Base-by-base conservation (phyloP, 2,113 vertebrate species). In the Morone chrysops region DNA sequence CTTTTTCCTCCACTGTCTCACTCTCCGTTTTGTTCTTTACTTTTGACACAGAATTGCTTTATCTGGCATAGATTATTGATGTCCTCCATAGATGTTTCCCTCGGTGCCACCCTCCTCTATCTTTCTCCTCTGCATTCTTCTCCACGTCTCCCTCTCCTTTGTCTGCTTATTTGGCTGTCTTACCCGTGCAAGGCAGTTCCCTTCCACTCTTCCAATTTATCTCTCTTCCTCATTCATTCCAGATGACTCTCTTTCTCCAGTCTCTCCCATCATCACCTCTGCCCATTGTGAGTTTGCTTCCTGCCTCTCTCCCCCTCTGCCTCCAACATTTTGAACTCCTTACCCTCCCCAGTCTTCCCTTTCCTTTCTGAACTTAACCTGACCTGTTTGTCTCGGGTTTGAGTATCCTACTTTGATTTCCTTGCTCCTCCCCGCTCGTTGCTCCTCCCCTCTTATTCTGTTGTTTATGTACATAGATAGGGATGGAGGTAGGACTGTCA, bases 41-140 rank as follows among this genome's bases (percentile, higher is more conserved):
- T 84, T 84, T 78, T 78, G 70, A 87, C 88, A 90, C 75, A 59
- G 51, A 80, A 82, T 82, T 81, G 82, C 84, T 91, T 86, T 88
- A 87, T 89, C 82, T 67, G 68, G 14, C 78, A 77, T 87, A 53
- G 89, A 89, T 91, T 90, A 89, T 92, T 90, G 80, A 93, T 91
- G 88, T 83, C 73, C 69, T 84, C 48, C 47, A 48, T 65, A 22
- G 62, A 82, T 75, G 38, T 70, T 78, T 86, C 17, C 75, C 62
- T 57, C 48, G 20, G 14, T 43, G 36, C 66, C 3, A 48, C 54
- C 71, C 51, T 54, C 41, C 2, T 43, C 62, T 48, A 14, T 80
- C 78, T 68, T 25, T 50, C 62, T 78, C 25, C 65, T 75, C 74
- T 16, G 59, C 61, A 78, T 86, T 88, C 62, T 71, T 83, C 63